phyloP scores from a whole-genome alignment of 2,888 invertebrate species.

The Petrolisthes cinctipes region DNA sequence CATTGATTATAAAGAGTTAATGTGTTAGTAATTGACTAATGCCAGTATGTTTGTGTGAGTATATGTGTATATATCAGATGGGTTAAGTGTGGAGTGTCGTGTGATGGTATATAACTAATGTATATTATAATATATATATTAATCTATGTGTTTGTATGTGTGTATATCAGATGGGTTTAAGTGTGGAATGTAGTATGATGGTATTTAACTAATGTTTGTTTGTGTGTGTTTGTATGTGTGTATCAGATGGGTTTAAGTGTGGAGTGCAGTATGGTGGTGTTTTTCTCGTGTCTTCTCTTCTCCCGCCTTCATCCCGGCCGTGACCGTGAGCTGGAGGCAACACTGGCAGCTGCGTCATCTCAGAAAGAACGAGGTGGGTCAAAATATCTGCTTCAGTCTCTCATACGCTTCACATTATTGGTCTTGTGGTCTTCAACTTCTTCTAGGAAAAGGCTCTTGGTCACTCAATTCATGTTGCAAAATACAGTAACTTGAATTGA shows the following conservation, averaged over 20 bases:
- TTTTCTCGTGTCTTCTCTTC: conserved; percentile 64
- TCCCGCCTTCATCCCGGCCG: conserved; percentile 53
- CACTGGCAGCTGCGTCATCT: conserved; percentile 46
- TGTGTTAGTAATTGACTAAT: too few relatives aligned
- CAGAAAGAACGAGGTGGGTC: conserved; percentile 56
- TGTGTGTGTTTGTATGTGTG: background rate
- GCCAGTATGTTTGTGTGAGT: too few relatives aligned
- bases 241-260: conserved; percentile 60
- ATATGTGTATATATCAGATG: too few relatives aligned
- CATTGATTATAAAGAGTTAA: too few relatives aligned
- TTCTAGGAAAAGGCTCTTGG: too few relatives aligned
- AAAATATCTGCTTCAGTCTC: background rate
- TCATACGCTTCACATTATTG: too few relatives aligned
- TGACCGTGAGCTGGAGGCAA: conserved; percentile 48
- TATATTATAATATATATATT: too few relatives aligned
- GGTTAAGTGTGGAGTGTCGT: background rate
- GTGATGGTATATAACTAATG: background rate
- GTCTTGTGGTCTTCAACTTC: background rate
- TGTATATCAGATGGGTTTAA: too few relatives aligned
- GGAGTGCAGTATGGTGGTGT: conserved; percentile 64
- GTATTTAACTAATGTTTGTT: background rate
- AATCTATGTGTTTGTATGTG: too few relatives aligned
- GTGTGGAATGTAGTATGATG: background rate
- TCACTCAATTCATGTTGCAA: too few relatives aligned
- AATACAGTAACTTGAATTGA: too few relatives aligned